These are phyloP conservation scores for Clarias macrocephalus DNA, from an alignment of 2,113 vertebrate species.

Conservation along the genomic window DNA sequence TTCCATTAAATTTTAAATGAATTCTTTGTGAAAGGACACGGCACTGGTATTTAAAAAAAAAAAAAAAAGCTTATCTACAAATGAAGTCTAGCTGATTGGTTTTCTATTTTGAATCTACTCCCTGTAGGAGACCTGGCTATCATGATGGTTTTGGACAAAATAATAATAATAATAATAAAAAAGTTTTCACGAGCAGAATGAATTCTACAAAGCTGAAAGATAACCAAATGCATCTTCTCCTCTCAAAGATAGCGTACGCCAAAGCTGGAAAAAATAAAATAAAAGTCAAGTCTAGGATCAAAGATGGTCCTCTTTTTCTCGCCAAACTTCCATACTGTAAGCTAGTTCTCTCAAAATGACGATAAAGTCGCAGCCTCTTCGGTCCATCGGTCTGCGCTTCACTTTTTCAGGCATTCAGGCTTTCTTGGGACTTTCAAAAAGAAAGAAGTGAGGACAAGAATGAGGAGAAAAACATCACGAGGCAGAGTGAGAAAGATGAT, in stretches of 20 bases:
- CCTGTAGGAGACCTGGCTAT: background rate
- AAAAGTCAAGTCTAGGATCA: background rate
- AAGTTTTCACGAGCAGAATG: background rate
- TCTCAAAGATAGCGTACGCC: background rate
- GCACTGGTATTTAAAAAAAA: slow-evolving; percentile 2
- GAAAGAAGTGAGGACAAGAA: slow-evolving; percentile 53
- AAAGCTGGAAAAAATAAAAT: background rate
- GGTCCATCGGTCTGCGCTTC: background rate
- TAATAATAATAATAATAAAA: background rate
- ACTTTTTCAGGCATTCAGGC: slow-evolving; percentile 31
- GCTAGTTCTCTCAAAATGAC: slow-evolving; percentile 15
- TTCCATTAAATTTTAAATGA: slow-evolving; percentile 54
- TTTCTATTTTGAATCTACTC: slow-evolving; percentile 31
- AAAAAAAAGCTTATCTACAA: slow-evolving; percentile 28
- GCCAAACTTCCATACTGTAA: background rate
- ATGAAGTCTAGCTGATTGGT: slow-evolving; percentile 43
- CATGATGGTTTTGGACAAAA: background rate
- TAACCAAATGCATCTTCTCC: background rate
- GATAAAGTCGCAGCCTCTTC: background rate
- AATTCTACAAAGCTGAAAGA: slow-evolving; percentile 12
- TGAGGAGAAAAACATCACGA: slow-evolving; percentile 46
- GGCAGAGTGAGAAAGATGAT: slow-evolving; percentile 49
- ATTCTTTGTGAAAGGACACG: slow-evolving; percentile 56
- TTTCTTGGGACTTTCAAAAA: slow-evolving; percentile 37
- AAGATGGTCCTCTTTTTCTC: background rate